phyloP scores from a whole-genome alignment of 2,888 invertebrate species.

The Drosophila kuntzei region DNA sequence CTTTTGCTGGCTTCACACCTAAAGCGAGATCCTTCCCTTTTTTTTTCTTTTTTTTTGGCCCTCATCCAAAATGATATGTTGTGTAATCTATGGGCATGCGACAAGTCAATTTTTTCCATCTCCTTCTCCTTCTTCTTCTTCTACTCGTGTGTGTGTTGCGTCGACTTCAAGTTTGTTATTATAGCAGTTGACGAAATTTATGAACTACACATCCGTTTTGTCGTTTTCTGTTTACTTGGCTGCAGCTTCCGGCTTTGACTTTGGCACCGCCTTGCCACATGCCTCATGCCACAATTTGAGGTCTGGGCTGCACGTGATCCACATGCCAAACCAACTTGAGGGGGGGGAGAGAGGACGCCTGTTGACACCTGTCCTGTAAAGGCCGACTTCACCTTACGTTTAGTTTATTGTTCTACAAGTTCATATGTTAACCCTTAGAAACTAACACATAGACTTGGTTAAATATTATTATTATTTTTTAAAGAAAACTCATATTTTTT shows the following conservation, averaged over 20 bases:
- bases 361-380: slow-evolving; percentile 67
- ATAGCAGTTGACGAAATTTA: slow-evolving; percentile 81
- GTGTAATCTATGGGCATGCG: slow-evolving; percentile 70
- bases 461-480: not conserved
- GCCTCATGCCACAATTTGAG: slow-evolving; percentile 55
- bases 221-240: slow-evolving; percentile 70
- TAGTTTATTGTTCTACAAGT: slow-evolving; percentile 54
- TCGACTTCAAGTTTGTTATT: slow-evolving; percentile 69
- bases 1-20: slow-evolving; percentile 21
- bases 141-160: slow-evolving; percentile 10
- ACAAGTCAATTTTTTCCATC: slow-evolving; percentile 74
- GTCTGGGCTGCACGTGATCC: slow-evolving; percentile 66
- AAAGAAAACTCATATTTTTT: not conserved
- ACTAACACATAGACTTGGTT: not conserved
- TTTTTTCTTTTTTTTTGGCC: slow-evolving; percentile 21
- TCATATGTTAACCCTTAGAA: slow-evolving; percentile 42
- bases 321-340: slow-evolving; percentile 58
- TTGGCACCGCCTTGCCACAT: slow-evolving; percentile 33
- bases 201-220: slow-evolving; percentile 81
- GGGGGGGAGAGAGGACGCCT: slow-evolving; percentile 23
- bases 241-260: slow-evolving; percentile 64
- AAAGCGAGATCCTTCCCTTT: slow-evolving; percentile 25
- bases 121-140: not conserved
- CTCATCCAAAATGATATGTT: slow-evolving; percentile 57
- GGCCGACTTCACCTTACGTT: slow-evolving; percentile 39